phyloP scores from a whole-genome alignment of 2,113 vertebrate species.

The Falco punctatus region DNA sequence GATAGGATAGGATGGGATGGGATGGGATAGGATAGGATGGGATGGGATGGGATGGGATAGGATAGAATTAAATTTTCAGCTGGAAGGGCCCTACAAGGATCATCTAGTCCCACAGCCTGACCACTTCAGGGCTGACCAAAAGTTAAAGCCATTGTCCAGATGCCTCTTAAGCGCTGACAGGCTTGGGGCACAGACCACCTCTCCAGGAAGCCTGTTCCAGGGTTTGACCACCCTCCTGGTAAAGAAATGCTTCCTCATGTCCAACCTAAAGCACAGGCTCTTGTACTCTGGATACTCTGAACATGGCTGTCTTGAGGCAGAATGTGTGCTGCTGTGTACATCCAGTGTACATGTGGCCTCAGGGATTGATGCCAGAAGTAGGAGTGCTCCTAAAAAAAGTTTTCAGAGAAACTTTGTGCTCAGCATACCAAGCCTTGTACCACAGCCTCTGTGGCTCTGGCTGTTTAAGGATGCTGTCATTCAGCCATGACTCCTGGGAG shows the following conservation, averaged over 20 bases:
- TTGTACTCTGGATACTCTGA: not conserved
- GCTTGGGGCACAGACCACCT: not conserved
- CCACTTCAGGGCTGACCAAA: too few relatives aligned
- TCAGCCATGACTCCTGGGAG: not conserved
- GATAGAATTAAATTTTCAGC: not conserved
- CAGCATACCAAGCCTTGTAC: not conserved
- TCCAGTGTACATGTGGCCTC: too few relatives aligned
- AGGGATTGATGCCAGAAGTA: too few relatives aligned
- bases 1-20: too few relatives aligned
- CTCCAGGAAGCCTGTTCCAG: not conserved
- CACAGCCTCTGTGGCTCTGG: not conserved
- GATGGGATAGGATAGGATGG: not conserved
- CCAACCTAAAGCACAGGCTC: not conserved
- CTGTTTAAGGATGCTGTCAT: not conserved
- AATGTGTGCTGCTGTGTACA: not conserved
- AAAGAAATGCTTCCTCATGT: not conserved
- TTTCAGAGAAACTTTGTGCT: too few relatives aligned
- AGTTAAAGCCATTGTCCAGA: too few relatives aligned
- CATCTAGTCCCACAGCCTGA: not conserved
- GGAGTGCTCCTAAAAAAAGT: too few relatives aligned
- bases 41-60: not conserved
- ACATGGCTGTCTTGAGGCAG: not conserved
- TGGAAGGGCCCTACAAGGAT: not conserved
- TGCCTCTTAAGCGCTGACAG: too few relatives aligned
- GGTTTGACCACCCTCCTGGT: too few relatives aligned